phyloP scores from a whole-genome alignment of 2,113 vertebrate species.

The Macquaria ambigua region DNA sequence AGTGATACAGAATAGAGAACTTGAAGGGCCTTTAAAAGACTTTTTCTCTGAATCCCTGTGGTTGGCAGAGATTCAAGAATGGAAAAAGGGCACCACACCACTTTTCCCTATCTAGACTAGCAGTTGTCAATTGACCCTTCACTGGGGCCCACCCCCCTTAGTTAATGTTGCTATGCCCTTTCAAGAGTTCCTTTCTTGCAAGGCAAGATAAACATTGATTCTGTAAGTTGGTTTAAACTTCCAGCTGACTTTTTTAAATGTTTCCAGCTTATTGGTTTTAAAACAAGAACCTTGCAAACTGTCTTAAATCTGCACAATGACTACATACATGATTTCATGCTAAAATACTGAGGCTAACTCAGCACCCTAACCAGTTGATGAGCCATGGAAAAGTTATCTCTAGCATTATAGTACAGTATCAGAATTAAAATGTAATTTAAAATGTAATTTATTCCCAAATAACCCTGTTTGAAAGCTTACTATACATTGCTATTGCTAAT shows the following conservation, averaged over 20 bases:
- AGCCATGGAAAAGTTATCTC: background rate
- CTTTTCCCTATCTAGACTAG: background rate
- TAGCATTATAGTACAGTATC: background rate
- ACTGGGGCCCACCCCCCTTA: background rate
- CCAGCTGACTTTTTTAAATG: background rate
- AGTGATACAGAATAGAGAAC: background rate
- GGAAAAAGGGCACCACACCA: background rate
- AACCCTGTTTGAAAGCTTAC: background rate
- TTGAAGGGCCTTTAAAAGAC: background rate
- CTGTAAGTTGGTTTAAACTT: background rate
- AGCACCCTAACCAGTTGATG: background rate
- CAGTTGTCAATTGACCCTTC: no score
- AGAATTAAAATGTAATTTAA: no score
- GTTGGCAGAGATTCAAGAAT: background rate
- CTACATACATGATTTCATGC: background rate
- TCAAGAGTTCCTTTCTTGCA: background rate
- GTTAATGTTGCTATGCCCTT: background rate
- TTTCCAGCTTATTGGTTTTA: background rate
- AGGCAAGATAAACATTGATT: background rate
- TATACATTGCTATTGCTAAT: background rate
- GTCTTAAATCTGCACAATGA: background rate
- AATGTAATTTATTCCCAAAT: background rate
- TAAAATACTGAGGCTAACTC: background rate
- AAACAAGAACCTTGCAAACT: background rate
- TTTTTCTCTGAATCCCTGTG: background rate